Evolutionary conservation across 2,888 invertebrate species (phyloP).

Genomic region (Linnaemya vulpina): DNA sequence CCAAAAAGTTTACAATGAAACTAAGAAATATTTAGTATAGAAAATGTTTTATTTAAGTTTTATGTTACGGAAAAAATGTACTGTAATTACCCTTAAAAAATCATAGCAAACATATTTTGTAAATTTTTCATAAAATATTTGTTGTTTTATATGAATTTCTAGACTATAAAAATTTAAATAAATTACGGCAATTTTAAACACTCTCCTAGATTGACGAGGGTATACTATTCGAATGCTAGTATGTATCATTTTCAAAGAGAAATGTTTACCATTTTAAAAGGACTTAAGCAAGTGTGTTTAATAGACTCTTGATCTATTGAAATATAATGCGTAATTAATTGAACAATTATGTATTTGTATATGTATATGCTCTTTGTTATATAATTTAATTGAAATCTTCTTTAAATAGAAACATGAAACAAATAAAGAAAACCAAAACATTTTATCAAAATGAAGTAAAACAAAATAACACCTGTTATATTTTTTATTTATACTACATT

Average conservation of each 20-base stretch:
- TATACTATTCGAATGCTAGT: constrained; percentile 41
- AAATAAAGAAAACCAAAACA: constrained; percentile 64
- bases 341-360: constrained; percentile 62
- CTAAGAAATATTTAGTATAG: constrained; percentile 56
- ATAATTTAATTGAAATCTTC: constrained; percentile 58
- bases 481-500: neutral
- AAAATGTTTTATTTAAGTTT: constrained; percentile 62
- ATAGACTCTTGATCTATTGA: constrained; percentile 36
- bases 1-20: constrained; percentile 52
- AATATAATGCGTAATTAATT: constrained; percentile 59
- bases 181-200: constrained; percentile 57
- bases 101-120: constrained; percentile 68
- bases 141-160: constrained; percentile 63
- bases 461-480: constrained; percentile 13
- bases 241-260: constrained; percentile 35
- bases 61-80: constrained; percentile 67
- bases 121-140: constrained; percentile 64
- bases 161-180: constrained; percentile 58
- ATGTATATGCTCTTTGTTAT: constrained; percentile 65
- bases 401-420: constrained; percentile 61
- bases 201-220: neutral
- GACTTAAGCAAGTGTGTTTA: constrained; percentile 25
- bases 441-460: constrained; percentile 62
- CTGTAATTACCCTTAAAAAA: constrained; percentile 69
- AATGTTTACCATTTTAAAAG: constrained; percentile 46